A percentile compares a stretch with the other conserved stretches of the same genome.
These are phyloP conservation scores for Recurvirostra avosetta DNA, from an alignment of 2,113 vertebrate genomes.

Conservation along the genomic window DNA sequence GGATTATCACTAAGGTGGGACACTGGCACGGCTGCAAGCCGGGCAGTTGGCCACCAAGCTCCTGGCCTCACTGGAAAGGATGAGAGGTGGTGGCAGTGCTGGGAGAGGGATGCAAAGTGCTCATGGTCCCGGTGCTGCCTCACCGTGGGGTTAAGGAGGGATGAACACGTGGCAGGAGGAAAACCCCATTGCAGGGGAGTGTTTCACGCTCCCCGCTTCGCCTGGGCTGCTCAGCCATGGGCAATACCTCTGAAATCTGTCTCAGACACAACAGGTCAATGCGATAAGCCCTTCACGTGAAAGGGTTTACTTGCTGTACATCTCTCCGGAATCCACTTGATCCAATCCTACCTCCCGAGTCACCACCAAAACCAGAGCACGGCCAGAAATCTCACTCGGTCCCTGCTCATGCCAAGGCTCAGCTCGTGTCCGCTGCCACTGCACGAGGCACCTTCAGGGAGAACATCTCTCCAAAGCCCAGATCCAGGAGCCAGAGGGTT, in stretches of 20 bases:
- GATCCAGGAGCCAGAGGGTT: neutral
- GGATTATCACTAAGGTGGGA: neutral
- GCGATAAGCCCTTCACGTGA: neutral
- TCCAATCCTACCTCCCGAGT: neutral
- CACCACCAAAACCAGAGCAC: neutral
- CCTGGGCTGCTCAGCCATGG: accelerated
- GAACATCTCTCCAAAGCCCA: neutral
- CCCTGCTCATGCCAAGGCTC: neutral
- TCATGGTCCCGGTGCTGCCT: neutral
- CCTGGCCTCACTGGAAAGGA: neutral
- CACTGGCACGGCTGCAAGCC: neutral
- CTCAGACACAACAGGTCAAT: accelerated
- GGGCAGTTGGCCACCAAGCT: neutral
- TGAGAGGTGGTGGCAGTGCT: neutral
- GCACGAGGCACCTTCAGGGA: neutral
- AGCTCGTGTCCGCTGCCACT: accelerated
- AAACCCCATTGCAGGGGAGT: neutral
- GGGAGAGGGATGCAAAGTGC: neutral
- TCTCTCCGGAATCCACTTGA: neutral
- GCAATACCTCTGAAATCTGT: neutral
- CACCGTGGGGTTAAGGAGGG: neutral
- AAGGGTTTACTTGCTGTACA: neutral
- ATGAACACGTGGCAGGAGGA: neutral
- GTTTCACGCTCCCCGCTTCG: neutral
- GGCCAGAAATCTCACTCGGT: neutral